Percentiles rank a stretch among this genome's conserved stretches.
These are phyloP conservation scores for Steromphala cineraria DNA, from an alignment of 2,888 invertebrate species.

Conservation along the genomic window DNA sequence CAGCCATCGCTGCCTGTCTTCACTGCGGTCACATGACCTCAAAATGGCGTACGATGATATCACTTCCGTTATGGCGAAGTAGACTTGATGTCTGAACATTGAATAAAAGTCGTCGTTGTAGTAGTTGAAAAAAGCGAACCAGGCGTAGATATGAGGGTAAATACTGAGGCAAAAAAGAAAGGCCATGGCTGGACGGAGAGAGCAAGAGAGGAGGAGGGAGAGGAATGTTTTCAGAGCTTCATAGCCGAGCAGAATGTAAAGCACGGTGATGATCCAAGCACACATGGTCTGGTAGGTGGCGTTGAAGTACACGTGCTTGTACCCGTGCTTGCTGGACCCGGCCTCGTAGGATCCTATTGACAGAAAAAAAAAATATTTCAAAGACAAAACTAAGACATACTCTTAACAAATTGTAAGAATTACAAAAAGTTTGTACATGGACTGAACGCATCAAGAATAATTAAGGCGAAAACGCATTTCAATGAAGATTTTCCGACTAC, in stretches of 20 bases:
- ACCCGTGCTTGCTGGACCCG: neutral
- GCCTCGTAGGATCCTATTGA: neutral
- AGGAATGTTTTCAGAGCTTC: neutral
- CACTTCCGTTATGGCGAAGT: neutral
- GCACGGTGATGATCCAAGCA: neutral
- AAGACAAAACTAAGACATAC: too few species aligned
- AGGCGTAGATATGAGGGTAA: constrained; percentile 3
- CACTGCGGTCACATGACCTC: neutral
- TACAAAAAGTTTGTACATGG: too few species aligned
- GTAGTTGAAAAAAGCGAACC: constrained; percentile 11
- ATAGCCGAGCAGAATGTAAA: neutral
- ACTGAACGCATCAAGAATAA: too few species aligned
- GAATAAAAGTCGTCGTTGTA: constrained; percentile 14
- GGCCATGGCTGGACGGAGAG: neutral
- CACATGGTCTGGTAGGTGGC: constrained; percentile 1
- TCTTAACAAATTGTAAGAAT: too few species aligned
- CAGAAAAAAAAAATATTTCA: neutral
- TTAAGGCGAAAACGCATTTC: too few species aligned
- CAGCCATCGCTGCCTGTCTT: neutral
- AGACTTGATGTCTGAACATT: neutral
- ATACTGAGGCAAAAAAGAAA: neutral
- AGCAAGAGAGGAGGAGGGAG: neutral
- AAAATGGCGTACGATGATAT: neutral
- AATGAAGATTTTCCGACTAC: too few species aligned
- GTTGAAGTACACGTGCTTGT: constrained; percentile 23